Evolutionary conservation across 2,888 invertebrate genomes (phyloP).

Genomic region (Habroteleia sp.): DNA sequence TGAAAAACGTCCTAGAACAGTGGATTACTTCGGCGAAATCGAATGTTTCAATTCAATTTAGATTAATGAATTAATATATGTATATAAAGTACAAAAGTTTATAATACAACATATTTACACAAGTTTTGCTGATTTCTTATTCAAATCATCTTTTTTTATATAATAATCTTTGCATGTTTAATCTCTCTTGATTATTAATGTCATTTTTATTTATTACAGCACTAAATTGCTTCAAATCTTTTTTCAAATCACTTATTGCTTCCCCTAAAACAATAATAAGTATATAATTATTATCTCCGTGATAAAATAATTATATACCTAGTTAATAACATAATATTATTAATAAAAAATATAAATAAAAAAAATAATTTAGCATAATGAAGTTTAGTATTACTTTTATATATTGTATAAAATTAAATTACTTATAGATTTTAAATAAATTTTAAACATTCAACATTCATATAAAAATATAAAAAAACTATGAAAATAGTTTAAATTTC

Average conservation of each 20-base stretch:
- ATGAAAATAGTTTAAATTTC: not conserved
- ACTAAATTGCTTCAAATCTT: slow-evolving; percentile 18
- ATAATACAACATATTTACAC: slow-evolving; percentile 16
- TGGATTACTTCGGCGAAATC: slow-evolving; percentile 52
- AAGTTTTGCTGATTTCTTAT: not conserved
- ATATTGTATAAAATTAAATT: no score
- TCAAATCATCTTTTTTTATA: slow-evolving; percentile 30
- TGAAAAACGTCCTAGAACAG: slow-evolving; percentile 5
- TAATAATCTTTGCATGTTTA: slow-evolving; percentile 4
- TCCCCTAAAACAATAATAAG: slow-evolving; percentile 22
- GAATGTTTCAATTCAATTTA: slow-evolving; percentile 52
- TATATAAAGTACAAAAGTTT: slow-evolving; percentile 17
- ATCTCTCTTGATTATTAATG: slow-evolving; percentile 3
- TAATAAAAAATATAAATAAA: no score
- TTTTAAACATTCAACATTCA: no score
- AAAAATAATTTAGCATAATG: no score
- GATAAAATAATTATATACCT: slow-evolving; percentile 2
- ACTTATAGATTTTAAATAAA: no score
- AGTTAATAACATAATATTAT: no score
- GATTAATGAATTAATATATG: slow-evolving; percentile 7
- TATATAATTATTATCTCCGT: not conserved
- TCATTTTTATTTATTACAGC: not conserved
- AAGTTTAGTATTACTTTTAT: no score
- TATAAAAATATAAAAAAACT: no score
- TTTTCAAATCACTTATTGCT: slow-evolving; percentile 29